phyloP scores from a whole-genome alignment of 2,797 vertebrate species.

The Harpagifer antarcticus region DNA sequence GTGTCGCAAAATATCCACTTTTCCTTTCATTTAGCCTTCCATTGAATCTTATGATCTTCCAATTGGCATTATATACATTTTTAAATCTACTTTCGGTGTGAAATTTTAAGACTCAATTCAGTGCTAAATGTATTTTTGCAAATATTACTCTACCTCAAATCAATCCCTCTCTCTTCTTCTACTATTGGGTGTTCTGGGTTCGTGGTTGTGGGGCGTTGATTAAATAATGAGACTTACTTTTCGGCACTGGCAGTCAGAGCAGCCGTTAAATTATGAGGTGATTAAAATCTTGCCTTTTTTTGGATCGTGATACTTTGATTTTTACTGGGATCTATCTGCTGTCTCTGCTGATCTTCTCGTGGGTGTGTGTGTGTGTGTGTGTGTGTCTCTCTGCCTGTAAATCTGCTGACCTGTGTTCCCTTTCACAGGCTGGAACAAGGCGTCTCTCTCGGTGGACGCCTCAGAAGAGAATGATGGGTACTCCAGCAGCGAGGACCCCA shows the following conservation, averaged over 20 bases:
- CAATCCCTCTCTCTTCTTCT: slow-evolving; percentile 24
- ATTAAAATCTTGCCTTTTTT: slow-evolving; percentile 5
- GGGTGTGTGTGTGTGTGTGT: background rate
- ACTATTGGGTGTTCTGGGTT: slow-evolving; percentile 19
- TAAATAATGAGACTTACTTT: background rate
- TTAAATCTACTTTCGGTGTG: background rate
- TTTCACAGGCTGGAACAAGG: slow-evolving; percentile 89
- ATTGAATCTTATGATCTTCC: background rate
- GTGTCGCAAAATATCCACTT: background rate
- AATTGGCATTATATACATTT: background rate
- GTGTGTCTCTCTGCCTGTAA: background rate
- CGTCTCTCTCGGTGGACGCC: slow-evolving; percentile 88
- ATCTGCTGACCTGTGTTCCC: slow-evolving; percentile 12
- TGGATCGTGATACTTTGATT: background rate
- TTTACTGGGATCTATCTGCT: slow-evolving; percentile 9
- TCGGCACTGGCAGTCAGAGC: background rate
- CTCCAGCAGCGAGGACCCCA: slow-evolving; percentile 91
- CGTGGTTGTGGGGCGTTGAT: background rate
- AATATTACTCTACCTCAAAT: slow-evolving; percentile 31
- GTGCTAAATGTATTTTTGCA: background rate
- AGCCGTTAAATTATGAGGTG: slow-evolving; percentile 3
- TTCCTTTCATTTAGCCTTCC: background rate
- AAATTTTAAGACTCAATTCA: slow-evolving; percentile 15
- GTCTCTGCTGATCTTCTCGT: slow-evolving; percentile 4
- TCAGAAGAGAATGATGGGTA: slow-evolving; percentile 91